phyloP scores from a whole-genome alignment of 1,140 invertebrate genomes.

The Zaprionus ghesquierei region DNA sequence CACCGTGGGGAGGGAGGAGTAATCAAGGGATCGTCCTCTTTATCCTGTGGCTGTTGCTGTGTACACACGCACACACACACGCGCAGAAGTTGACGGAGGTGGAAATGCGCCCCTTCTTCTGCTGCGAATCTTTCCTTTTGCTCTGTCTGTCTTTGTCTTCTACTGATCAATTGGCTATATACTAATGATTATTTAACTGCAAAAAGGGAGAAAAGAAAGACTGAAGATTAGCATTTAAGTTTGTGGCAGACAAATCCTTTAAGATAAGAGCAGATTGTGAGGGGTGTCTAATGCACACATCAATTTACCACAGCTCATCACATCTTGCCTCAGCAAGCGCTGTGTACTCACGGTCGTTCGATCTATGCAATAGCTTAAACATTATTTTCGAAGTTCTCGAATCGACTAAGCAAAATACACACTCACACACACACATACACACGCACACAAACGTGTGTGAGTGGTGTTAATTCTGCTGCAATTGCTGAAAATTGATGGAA shows the following conservation, averaged over 20 bases:
- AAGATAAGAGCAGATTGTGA: background rate
- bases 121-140: background rate
- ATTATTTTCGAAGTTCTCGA: background rate
- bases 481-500: conserved; percentile 19
- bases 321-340: background rate
- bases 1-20: conserved; percentile 11
- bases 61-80: conserved; percentile 9
- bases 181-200: conserved; percentile 61
- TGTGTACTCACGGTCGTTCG: background rate
- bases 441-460: background rate
- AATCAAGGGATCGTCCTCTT: conserved; percentile 8
- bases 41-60: conserved; percentile 15
- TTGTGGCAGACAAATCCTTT: background rate
- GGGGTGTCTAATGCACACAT: too few relatives aligned
- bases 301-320: too few relatives aligned
- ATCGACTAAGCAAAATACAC: background rate
- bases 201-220: conserved; percentile 22
- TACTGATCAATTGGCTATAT: conserved; percentile 18
- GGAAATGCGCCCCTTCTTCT: background rate
- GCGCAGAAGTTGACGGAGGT: background rate
- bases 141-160: background rate
- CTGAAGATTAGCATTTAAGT: conserved; percentile 14
- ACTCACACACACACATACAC: background rate
- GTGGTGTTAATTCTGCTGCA: conserved; percentile 8
- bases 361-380: background rate